These are phyloP conservation scores for Panthera leo DNA, from an alignment of 2,113 vertebrate species.

Conservation along the genomic window DNA sequence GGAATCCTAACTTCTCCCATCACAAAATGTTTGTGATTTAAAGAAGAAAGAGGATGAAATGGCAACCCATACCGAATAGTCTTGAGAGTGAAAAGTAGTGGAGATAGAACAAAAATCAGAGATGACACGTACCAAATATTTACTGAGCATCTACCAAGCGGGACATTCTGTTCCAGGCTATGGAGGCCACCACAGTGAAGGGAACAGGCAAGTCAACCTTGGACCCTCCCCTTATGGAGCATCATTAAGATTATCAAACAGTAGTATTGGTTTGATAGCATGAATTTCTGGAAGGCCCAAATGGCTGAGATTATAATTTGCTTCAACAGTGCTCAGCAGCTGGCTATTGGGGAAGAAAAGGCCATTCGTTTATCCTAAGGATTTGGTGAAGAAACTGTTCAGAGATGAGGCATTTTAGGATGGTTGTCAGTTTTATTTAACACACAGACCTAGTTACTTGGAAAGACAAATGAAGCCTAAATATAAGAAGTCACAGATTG, in stretches of 20 bases:
- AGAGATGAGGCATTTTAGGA: not conserved
- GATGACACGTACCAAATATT: not conserved
- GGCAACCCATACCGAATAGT: not conserved
- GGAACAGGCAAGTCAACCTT: not conserved
- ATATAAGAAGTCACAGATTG: conserved; percentile 32
- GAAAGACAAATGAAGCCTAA: conserved; percentile 52
- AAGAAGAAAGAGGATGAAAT: not conserved
- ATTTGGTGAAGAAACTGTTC: not conserved
- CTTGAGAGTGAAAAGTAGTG: not conserved
- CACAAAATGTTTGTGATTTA: not conserved
- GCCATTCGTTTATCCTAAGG: not conserved
- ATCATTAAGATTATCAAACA: not conserved
- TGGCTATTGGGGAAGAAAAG: not conserved
- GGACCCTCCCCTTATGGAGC: not conserved
- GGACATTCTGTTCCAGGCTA: not conserved
- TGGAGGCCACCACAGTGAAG: not conserved
- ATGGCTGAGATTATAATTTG: not conserved
- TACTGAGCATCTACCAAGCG: not conserved
- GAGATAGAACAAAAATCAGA: not conserved
- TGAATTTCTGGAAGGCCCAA: not conserved
- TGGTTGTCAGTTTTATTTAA: conserved; percentile 33
- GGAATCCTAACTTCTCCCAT: not conserved
- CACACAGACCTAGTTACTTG: not conserved
- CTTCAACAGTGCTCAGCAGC: not conserved
- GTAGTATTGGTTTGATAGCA: not conserved